Evolutionary conservation across 2,113 vertebrate species (phyloP), one percentile per base, ranked within the genome.

Genomic region (Collichthys lucidus): DNA sequence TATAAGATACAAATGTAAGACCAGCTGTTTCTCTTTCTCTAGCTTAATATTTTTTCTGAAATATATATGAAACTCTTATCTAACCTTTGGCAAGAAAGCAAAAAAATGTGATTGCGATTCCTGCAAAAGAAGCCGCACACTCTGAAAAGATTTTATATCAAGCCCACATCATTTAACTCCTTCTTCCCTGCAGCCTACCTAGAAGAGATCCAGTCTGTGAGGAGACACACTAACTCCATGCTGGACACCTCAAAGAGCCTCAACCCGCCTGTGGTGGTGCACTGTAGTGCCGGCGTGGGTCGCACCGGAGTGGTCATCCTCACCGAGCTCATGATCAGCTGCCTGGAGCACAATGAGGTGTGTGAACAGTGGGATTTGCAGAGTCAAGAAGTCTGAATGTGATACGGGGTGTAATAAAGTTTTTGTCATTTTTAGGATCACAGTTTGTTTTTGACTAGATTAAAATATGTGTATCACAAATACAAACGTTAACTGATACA

Each of bases 171-270:
- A 16, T 29, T 16, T 44, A 4, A 52, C 12, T 17, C 24, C 4
- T 5, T 24, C 19, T 49, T 22, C 29, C 67, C 77, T 76, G 40
- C 94, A 98, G 97, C 96, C 61, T 99, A 98, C 91, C 87, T 98
- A 88, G 97, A 99, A 92, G 97, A 98, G 92, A 98, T 99, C 63
- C 97, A 98, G 92, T 98, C 97, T 0, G 97, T 98, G 69, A 96
- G 97, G 8, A 96, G 97, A 55, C 98, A 98, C 66, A 98, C 97
- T 83, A 98, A 98, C 94, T 97, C 96, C 6, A 96, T 98, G 94
- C 84, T 97, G 93, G 97, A 97, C 92, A 96, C 96, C 31, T 95
- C 95, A 79, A 95, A 95, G 92, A 94, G 86, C 88, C 92, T 94
- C 82, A 97, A 96, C 75, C 97, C 98, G 0, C 98, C 98, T 0